Conservation (phyloP, 2,113 vertebrate genomes). For the Pycnonotus jocosus region DNA sequence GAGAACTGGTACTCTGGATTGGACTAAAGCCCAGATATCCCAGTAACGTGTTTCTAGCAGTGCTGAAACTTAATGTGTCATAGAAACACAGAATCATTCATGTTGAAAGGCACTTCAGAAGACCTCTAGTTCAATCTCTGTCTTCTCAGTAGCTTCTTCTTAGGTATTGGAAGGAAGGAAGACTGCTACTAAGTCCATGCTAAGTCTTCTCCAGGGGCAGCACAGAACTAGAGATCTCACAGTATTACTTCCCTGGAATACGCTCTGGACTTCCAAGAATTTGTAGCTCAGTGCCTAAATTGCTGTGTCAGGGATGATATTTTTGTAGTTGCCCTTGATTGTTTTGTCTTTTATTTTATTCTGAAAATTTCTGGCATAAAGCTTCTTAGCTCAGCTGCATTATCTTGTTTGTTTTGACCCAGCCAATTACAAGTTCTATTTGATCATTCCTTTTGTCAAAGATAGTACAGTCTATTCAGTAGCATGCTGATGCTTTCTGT, state of each 20-base stretch:
- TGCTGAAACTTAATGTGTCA: not conserved
- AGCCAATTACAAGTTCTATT: not conserved
- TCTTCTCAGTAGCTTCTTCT: not conserved
- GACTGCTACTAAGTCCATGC: accelerated
- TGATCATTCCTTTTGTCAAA: not conserved
- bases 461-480: not conserved
- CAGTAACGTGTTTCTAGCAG: not conserved
- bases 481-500: not conserved
- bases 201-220: not conserved
- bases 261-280: not conserved
- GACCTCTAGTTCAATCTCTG: not conserved
- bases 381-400: not conserved
- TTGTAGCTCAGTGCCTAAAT: not conserved
- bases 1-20: not conserved
- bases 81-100: not conserved
- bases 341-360: not conserved
- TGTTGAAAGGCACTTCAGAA: not conserved
- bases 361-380: not conserved
- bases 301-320: not conserved
- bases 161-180: not conserved
- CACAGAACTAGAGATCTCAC: not conserved
- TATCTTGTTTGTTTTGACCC: not conserved
- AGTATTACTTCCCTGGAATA: not conserved
- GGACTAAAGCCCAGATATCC: not conserved
- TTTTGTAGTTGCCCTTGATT: not conserved